phyloP scores from a whole-genome alignment of 2,797 vertebrate genomes.

The Phrynocephalus forsythii region DNA sequence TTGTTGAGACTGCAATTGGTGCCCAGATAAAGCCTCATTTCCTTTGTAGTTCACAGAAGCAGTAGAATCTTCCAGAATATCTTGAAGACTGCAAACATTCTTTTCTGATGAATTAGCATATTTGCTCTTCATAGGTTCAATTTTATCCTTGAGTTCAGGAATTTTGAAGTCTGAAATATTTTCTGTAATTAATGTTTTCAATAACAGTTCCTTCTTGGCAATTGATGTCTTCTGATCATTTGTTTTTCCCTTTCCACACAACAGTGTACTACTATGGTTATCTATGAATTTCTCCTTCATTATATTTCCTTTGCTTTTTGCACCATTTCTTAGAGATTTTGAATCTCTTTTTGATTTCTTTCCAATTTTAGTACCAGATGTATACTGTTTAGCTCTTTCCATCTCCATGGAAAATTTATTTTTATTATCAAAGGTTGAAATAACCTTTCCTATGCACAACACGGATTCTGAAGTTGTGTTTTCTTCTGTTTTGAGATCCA shows the following conservation, averaged over 20 bases:
- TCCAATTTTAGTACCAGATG: constrained; percentile 38
- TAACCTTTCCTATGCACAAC: constrained; percentile 32
- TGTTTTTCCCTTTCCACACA: constrained; percentile 41
- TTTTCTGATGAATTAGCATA: constrained; percentile 58
- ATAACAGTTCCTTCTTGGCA: constrained; percentile 56
- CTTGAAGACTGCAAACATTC: constrained; percentile 59
- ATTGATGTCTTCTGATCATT: constrained; percentile 37
- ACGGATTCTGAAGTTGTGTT: constrained; percentile 29
- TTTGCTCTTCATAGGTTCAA: constrained; percentile 51
- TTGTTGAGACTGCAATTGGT: constrained; percentile 19
- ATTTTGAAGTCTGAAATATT: constrained; percentile 76
- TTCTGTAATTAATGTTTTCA: constrained; percentile 60
- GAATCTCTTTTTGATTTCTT: constrained; percentile 54
- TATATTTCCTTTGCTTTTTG: constrained; percentile 47
- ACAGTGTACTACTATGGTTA: constrained; percentile 45
- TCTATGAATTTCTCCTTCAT: constrained; percentile 36
- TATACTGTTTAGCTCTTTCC: neutral
- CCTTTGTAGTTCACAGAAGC: constrained; percentile 37
- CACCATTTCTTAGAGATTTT: constrained; percentile 51
- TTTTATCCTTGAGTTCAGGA: constrained; percentile 74
- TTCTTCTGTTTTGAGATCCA: constrained; percentile 52
- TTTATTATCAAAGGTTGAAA: constrained; percentile 30
- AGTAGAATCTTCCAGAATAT: constrained; percentile 58
- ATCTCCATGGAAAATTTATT: constrained; percentile 24
- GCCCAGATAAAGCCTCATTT: constrained; percentile 51